Evolutionary conservation across 2,797 vertebrate genomes (phyloP).

Genomic region (Myotis daubentonii): DNA sequence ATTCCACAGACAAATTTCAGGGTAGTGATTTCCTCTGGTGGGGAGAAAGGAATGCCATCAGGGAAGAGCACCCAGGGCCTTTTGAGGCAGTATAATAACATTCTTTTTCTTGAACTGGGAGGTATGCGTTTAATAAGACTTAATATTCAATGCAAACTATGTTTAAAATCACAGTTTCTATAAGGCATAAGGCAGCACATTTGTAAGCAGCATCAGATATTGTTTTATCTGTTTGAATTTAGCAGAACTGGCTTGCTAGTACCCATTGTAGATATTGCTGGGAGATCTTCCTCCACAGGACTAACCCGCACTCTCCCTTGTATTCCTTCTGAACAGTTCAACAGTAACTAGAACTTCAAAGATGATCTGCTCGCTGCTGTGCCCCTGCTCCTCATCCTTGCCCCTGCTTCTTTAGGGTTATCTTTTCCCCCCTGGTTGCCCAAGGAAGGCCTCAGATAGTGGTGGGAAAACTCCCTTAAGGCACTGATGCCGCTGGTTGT

Average conservation of each 20-base stretch:
- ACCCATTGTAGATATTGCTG: not conserved
- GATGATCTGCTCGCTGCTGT: not conserved
- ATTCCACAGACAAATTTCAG: slow-evolving; percentile 27
- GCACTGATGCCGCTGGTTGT: not conserved
- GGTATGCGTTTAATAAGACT: not conserved
- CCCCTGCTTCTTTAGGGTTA: not conserved
- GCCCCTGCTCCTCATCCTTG: not conserved
- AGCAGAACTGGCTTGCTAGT: not conserved
- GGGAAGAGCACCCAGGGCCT: not conserved
- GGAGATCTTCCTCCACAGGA: not conserved
- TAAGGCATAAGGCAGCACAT: not conserved
- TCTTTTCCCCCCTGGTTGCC: not conserved
- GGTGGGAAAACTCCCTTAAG: not conserved
- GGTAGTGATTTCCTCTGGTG: not conserved
- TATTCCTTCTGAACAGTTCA: not conserved
- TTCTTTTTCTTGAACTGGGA: not conserved
- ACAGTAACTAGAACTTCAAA: not conserved
- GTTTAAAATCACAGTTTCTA: not conserved
- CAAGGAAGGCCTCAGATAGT: not conserved
- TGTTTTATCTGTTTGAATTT: slow-evolving; percentile 27
- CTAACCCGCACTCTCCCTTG: not conserved
- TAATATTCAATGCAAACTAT: not conserved
- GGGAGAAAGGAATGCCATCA: not conserved
- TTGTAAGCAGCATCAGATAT: not conserved
- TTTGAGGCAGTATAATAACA: not conserved